These are phyloP conservation scores for Nebria brevicollis DNA, from an alignment of 2,888 invertebrate genomes.

Conservation along the genomic window DNA sequence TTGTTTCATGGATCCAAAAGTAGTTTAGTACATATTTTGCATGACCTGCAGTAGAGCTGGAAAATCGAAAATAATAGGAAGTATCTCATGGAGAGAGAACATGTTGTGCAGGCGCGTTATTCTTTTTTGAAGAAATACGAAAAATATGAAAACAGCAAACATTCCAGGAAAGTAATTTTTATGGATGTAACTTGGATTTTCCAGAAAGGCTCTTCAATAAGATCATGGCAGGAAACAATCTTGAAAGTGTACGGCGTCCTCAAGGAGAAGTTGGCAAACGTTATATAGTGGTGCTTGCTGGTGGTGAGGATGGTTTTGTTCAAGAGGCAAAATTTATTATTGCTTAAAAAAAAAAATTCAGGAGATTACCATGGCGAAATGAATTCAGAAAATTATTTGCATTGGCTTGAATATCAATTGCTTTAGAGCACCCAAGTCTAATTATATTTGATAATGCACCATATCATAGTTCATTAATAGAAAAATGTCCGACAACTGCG, in stretches of 20 bases:
- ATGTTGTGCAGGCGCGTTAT: too few species aligned
- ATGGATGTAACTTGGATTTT: slow-evolving; percentile 25
- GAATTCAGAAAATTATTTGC: slow-evolving; percentile 2
- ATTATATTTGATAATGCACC: slow-evolving; percentile 19
- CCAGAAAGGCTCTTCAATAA: not conserved
- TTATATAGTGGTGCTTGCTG: slow-evolving; percentile 21
- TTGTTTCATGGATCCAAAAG: too few species aligned
- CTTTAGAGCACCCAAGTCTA: slow-evolving; percentile 12
- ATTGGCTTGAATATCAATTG: slow-evolving; percentile 8
- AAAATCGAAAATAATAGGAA: too few species aligned
- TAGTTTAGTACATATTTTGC: too few species aligned
- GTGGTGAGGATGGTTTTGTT: slow-evolving; percentile 5
- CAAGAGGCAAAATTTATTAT: slow-evolving; percentile 5
- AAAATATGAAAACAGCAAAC: slow-evolving; percentile 17
- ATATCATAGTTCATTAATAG: slow-evolving; percentile 4
- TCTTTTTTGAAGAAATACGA: slow-evolving; percentile 17
- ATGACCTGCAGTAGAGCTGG: too few species aligned
- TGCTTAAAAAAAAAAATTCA: slow-evolving; percentile 18
- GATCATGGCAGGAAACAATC: slow-evolving; percentile 6
- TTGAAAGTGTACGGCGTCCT: not conserved
- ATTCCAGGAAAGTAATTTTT: slow-evolving; percentile 19
- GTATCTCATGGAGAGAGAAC: too few species aligned
- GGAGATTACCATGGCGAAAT: slow-evolving; percentile 19
- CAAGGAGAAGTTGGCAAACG: not conserved
- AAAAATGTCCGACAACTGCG: not conserved